These are phyloP conservation scores for Prunella himalayana DNA, from an alignment of 2,113 vertebrate genomes.

Conservation along the genomic window DNA sequence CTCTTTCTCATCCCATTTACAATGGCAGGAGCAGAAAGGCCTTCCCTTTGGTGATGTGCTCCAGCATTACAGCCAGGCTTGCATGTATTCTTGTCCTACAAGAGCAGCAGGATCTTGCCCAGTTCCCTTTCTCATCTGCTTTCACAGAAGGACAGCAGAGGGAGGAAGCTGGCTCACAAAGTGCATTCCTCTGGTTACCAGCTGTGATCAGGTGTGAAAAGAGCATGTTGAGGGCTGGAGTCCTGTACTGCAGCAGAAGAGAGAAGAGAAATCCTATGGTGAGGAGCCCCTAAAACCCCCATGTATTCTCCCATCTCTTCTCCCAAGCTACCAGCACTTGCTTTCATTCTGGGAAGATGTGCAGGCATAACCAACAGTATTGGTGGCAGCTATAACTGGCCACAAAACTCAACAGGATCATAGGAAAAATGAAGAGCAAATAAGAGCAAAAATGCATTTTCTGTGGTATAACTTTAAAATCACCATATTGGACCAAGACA, in stretches of 20 bases:
- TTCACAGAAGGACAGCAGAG: background rate
- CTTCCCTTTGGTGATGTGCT: background rate
- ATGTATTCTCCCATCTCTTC: background rate
- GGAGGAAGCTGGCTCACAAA: background rate
- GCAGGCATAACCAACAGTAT: background rate
- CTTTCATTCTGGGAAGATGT: background rate
- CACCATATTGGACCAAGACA: background rate
- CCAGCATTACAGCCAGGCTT: background rate
- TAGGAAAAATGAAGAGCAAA: background rate
- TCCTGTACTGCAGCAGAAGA: background rate
- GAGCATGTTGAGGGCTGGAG: background rate
- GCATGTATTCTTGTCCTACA: background rate
- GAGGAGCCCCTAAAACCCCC: fast-evolving
- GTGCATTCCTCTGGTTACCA: background rate
- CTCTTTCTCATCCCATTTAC: background rate
- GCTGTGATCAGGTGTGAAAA: background rate
- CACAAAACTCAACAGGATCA: background rate
- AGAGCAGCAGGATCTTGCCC: background rate
- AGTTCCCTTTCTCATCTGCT: background rate
- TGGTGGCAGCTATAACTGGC: background rate
- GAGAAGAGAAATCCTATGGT: background rate
- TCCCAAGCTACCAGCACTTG: background rate
- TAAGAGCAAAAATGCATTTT: background rate
- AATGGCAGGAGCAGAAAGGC: background rate
- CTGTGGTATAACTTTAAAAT: background rate